phyloP scores from a whole-genome alignment of 2,888 invertebrate genomes.

The Elysia crispata region DNA sequence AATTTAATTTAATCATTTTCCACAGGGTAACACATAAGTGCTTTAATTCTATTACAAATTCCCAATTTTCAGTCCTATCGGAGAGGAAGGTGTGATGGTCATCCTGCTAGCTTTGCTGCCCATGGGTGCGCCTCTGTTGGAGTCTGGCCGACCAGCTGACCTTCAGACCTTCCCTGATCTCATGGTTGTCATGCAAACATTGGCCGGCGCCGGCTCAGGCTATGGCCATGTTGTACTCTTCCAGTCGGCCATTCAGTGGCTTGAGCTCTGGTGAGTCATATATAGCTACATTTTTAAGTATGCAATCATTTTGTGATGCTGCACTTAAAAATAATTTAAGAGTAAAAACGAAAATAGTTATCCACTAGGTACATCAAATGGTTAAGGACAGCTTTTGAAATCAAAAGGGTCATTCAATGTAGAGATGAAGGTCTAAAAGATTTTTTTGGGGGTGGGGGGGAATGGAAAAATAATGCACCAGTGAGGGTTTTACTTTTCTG shows the following conservation, averaged over 20 bases:
- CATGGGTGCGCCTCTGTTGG: slow-evolving; percentile 84
- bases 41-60: neutral
- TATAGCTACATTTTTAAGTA: neutral
- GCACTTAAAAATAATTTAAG: no score
- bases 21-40: no score
- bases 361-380: no score
- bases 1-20: no score
- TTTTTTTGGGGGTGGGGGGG: no score
- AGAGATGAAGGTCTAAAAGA: no score
- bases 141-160: slow-evolving; percentile 79
- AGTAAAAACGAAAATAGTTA: no score
- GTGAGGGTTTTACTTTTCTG: no score
- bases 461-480: no score
- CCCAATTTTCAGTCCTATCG: slow-evolving; percentile 75
- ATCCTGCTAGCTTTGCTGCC: slow-evolving; percentile 87
- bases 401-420: no score
- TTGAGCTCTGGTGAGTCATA: slow-evolving; percentile 77
- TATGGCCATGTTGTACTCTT: slow-evolving; percentile 89
- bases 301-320: no score
- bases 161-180: slow-evolving; percentile 88
- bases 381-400: no score
- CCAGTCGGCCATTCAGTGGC: slow-evolving; percentile 88
- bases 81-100: slow-evolving; percentile 82
- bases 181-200: slow-evolving; percentile 87
- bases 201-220: slow-evolving; percentile 91